A percentile compares a stretch with the other conserved stretches of the same genome.
These are phyloP conservation scores for Dicyrtomina minuta DNA, from an alignment of 2,888 invertebrate species.

Conservation along the genomic window DNA sequence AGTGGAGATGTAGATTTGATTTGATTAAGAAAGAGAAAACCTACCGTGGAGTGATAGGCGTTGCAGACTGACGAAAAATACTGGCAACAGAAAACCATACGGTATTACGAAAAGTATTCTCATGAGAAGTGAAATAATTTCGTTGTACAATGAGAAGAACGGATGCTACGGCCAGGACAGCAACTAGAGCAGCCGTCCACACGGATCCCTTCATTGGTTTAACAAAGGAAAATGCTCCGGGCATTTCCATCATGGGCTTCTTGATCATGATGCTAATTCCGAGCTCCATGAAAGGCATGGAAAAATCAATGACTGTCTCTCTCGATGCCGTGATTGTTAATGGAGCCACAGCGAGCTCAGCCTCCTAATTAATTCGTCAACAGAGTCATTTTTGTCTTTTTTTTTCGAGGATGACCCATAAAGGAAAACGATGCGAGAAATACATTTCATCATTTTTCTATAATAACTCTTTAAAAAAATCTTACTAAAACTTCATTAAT, in stretches of 20 bases:
- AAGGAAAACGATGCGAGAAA: too few species aligned
- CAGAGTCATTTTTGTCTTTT: conserved; percentile 10
- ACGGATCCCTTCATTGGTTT: conserved; percentile 51
- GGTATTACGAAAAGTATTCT: conserved; percentile 49
- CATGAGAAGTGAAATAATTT: conserved; percentile 36
- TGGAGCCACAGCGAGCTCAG: conserved; percentile 83
- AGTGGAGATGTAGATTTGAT: too few species aligned
- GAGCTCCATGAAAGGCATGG: conserved; percentile 91
- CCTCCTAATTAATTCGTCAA: conserved; percentile 64
- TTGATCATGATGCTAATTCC: conserved; percentile 90
- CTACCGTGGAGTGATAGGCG: conserved; percentile 52
- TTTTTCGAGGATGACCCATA: background rate
- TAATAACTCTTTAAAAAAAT: too few species aligned
- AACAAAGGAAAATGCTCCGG: conserved; percentile 77
- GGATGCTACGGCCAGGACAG: conserved; percentile 48
- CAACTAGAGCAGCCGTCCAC: conserved; percentile 49
- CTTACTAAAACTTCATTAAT: too few species aligned
- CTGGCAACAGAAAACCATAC: conserved; percentile 53
- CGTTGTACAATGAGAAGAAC: conserved; percentile 52
- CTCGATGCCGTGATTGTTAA: conserved; percentile 88
- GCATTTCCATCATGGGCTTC: conserved; percentile 67
- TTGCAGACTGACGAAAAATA: conserved; percentile 52
- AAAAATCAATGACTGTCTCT: conserved; percentile 93
- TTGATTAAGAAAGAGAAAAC: conserved; percentile 27
- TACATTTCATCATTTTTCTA: too few species aligned